A percentile compares a stretch with the other conserved stretches of the same genome.
These are phyloP conservation scores for Actinia equina DNA, from an alignment of 64 coral and sea anemone species.

Conservation along the genomic window DNA sequence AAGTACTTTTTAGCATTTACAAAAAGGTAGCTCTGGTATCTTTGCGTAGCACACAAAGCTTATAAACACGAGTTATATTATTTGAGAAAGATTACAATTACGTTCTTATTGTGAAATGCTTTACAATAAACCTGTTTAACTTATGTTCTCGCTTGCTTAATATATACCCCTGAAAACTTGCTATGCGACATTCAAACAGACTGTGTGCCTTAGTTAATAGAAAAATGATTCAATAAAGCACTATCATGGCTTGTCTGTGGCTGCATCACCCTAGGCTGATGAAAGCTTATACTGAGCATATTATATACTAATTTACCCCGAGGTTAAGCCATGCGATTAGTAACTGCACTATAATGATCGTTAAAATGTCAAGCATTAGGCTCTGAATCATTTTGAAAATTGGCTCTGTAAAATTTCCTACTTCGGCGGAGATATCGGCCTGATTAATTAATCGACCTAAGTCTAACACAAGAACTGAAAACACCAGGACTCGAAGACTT, in stretches of 20 bases:
- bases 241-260: not conserved
- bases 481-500: too few species aligned
- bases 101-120: not conserved
- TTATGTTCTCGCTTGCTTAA: not conserved
- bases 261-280: not conserved
- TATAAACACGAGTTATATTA: not conserved
- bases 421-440: too few species aligned
- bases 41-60: not conserved
- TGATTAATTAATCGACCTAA: too few species aligned
- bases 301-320: not conserved
- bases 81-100: not conserved
- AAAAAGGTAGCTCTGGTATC: too few species aligned
- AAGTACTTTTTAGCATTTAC: not conserved
- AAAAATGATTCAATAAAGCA: not conserved
- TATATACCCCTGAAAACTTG: too few species aligned
- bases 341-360: slow-evolving; percentile 2
- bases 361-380: not conserved
- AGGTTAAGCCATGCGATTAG: slow-evolving; percentile 17
- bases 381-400: not conserved
- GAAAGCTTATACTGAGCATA: slow-evolving; percentile 8
- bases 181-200: too few species aligned
- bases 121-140: not conserved
- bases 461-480: too few species aligned
- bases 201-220: not conserved
- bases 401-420: too few species aligned